Conservation (phyloP, 2,113 vertebrate genomes). For the Coregonus clupeaformis region DNA sequence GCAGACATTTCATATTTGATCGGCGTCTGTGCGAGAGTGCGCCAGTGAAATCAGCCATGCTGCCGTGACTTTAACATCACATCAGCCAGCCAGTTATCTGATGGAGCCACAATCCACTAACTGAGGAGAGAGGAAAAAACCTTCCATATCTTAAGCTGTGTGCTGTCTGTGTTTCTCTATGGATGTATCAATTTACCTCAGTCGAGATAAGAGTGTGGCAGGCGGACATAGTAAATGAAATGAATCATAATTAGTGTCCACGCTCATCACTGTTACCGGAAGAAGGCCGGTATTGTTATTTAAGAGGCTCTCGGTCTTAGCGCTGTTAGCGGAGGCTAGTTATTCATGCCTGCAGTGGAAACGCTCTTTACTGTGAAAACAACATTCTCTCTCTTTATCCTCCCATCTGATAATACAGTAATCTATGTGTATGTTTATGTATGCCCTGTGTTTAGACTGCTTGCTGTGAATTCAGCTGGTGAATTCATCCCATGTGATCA, state of each 20-base stretch:
- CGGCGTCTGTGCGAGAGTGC: not conserved
- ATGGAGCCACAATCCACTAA: not conserved
- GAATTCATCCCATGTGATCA: too few species aligned
- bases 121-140: not conserved
- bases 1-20: slow-evolving; percentile 23
- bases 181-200: not conserved
- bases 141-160: not conserved
- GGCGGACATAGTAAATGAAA: not conserved
- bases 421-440: too few species aligned
- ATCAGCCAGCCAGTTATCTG: not conserved
- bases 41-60: not conserved
- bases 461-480: too few species aligned
- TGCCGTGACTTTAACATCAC: not conserved
- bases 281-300: not conserved
- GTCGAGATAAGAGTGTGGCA: not conserved
- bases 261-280: not conserved
- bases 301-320: not conserved
- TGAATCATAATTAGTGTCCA: not conserved
- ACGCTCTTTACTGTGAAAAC: too few species aligned
- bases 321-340: not conserved
- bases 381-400: too few species aligned
- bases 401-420: too few species aligned
- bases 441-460: too few species aligned
- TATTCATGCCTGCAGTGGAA: not conserved
- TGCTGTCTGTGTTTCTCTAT: not conserved